phyloP scores from a whole-genome alignment of 2,888 invertebrate genomes.

The Melipona bicolor region DNA sequence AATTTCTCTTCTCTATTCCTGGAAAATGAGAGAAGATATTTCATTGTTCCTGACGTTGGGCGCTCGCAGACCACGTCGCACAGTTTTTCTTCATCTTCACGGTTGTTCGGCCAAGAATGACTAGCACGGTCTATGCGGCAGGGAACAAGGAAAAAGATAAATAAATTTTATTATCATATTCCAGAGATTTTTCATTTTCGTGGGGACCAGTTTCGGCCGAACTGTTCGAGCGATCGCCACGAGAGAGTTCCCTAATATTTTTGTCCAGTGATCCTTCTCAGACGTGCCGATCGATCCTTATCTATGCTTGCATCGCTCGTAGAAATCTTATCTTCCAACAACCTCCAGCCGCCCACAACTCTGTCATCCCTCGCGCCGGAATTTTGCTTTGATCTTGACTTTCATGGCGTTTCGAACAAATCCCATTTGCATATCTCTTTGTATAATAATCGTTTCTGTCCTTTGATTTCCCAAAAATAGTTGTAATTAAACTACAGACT shows the following conservation, averaged over 20 bases:
- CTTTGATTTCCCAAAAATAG: background rate
- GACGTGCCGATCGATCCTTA: conserved; percentile 71
- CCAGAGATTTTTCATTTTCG: conserved; percentile 75
- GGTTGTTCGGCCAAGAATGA: conserved; percentile 64
- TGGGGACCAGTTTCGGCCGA: conserved; percentile 32
- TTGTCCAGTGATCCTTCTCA: conserved; percentile 69
- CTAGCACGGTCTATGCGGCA: conserved; percentile 28
- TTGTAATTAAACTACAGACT: too few species aligned
- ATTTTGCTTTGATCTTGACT: conserved; percentile 55
- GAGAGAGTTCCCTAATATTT: conserved; percentile 60
- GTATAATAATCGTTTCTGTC: background rate
- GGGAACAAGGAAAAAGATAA: conserved; percentile 41
- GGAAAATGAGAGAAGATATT: conserved; percentile 68
- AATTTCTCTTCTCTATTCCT: conserved; percentile 60
- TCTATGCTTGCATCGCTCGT: conserved; percentile 73
- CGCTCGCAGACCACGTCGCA: conserved; percentile 47
- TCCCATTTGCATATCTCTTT: conserved; percentile 21
- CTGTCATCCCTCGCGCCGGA: conserved; percentile 63
- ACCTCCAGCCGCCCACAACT: conserved; percentile 63
- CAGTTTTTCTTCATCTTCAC: conserved; percentile 33
- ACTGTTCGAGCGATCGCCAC: conserved; percentile 20
- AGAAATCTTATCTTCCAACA: conserved; percentile 74
- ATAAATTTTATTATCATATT: conserved; percentile 78
- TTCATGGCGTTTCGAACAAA: conserved; percentile 1
- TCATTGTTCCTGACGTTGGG: conserved; percentile 60